Evolutionary conservation across 2,888 invertebrate species (phyloP).

Genomic region (Andrena praecox): DNA sequence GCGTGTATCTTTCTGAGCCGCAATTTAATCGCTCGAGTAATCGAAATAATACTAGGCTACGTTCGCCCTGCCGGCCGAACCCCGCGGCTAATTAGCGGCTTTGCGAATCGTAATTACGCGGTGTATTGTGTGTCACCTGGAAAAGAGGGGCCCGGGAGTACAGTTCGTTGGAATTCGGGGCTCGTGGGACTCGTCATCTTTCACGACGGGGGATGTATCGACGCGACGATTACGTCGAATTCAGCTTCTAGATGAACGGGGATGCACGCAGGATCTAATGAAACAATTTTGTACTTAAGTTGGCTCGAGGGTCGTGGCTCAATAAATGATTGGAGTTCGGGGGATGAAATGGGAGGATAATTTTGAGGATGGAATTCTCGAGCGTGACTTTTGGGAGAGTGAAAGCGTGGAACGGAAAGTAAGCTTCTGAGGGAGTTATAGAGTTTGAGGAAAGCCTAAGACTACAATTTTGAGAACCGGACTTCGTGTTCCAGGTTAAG

Average conservation of each 20-base stretch:
- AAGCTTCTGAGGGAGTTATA: too few species aligned
- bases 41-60: conserved; percentile 26
- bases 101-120: conserved; percentile 40
- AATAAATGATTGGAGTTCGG: neutral
- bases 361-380: neutral
- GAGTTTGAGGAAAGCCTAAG: too few species aligned
- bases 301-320: neutral
- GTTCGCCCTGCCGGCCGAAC: conserved; percentile 30
- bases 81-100: conserved; percentile 53
- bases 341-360: neutral
- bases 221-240: conserved; percentile 28
- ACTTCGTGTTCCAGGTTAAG: too few species aligned
- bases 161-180: conserved; percentile 37
- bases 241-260: neutral
- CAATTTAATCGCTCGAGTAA: conserved; percentile 52
- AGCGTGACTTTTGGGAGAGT: neutral
- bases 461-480: too few species aligned
- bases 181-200: conserved; percentile 5
- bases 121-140: conserved; percentile 35
- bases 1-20: conserved; percentile 36
- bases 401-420: too few species aligned
- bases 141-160: neutral
- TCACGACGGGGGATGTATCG: conserved; percentile 4
- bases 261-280: neutral
- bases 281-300: neutral